Evolutionary conservation across 2,888 invertebrate species (phyloP).

Genomic region (Reticulitermes lucifugus): DNA sequence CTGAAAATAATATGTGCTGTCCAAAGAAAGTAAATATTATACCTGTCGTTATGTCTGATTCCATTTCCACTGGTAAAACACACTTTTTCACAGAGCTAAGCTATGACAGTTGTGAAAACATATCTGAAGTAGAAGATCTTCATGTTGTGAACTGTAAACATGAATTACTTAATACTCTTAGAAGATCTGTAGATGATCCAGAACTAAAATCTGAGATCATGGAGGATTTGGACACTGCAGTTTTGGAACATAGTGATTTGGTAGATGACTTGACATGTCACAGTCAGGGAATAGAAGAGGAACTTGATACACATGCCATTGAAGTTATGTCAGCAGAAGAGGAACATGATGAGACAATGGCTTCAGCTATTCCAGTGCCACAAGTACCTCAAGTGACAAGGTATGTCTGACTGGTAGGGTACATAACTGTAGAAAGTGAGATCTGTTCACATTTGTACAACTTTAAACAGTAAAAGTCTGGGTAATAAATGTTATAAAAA

Average conservation of each 20-base stretch:
- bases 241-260: constrained; percentile 49
- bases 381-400: neutral
- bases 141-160: neutral
- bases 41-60: neutral
- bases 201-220: constrained; percentile 66
- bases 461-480: too few relatives aligned
- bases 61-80: neutral
- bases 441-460: too few relatives aligned
- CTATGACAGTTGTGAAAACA: neutral
- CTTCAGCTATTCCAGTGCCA: neutral
- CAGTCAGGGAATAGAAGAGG: constrained; percentile 17
- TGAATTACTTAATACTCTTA: constrained; percentile 34
- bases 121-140: neutral
- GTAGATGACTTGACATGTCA: constrained; percentile 49
- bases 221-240: constrained; percentile 57
- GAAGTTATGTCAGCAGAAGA: constrained; percentile 54
- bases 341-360: neutral
- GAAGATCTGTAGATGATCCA: constrained; percentile 55
- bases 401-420: too few relatives aligned
- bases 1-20: neutral
- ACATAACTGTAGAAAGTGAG: too few relatives aligned
- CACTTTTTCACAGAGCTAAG: neutral
- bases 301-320: constrained; percentile 53
- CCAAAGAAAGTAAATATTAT: too few relatives aligned
- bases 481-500: too few relatives aligned